These are phyloP conservation scores for Notospermus geniculatus DNA, from an alignment of 1,140 invertebrate species.

Conservation along the genomic window DNA sequence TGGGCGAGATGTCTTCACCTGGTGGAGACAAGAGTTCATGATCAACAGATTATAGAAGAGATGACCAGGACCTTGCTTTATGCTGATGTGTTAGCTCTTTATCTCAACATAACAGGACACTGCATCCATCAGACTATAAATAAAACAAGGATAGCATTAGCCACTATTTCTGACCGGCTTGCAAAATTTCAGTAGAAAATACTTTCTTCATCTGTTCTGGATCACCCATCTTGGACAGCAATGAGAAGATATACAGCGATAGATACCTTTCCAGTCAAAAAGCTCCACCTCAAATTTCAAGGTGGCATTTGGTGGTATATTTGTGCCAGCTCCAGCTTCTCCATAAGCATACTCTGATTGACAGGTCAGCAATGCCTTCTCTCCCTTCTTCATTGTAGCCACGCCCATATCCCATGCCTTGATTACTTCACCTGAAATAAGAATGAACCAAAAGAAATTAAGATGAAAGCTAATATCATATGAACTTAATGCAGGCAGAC, in stretches of 20 bases:
- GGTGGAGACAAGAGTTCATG: slow-evolving; percentile 16
- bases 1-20: slow-evolving; percentile 81
- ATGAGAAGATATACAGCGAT: no score
- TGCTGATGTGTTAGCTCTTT: no score
- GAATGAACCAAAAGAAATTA: background rate
- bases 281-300: slow-evolving; percentile 80
- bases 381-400: slow-evolving; percentile 90
- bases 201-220: no score
- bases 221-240: no score
- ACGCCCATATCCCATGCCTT: slow-evolving; percentile 95
- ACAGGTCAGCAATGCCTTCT: slow-evolving; percentile 81
- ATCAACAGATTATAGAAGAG: background rate
- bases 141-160: no score
- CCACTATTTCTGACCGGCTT: no score
- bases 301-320: slow-evolving; percentile 86
- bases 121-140: no score
- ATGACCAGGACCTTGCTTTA: background rate
- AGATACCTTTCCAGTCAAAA: slow-evolving; percentile 51
- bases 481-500: background rate
- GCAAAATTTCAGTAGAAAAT: no score
- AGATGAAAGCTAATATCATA: no score
- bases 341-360: slow-evolving; percentile 91
- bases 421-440: slow-evolving; percentile 70
- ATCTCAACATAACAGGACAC: no score
- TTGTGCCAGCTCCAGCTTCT: slow-evolving; percentile 74